These are phyloP conservation scores for Shinisaurus crocodilurus DNA, from an alignment of 2,113 vertebrate genomes.

Conservation along the genomic window DNA sequence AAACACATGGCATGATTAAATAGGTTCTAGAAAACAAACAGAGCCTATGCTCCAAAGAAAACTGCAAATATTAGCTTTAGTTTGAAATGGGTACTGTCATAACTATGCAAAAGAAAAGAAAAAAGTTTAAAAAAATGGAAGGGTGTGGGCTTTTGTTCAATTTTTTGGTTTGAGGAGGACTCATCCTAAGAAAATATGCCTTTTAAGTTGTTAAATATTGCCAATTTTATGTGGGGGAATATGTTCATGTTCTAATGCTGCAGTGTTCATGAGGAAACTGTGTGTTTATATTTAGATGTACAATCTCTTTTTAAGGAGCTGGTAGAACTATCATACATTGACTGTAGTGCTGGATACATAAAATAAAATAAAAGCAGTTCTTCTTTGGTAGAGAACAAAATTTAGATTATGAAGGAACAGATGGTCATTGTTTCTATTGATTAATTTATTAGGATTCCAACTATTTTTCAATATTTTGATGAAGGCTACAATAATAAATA, in stretches of 20 bases:
- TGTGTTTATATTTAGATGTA: constrained; percentile 18
- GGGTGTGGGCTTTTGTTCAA: constrained; percentile 20
- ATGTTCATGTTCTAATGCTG: neutral
- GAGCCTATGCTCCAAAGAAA: constrained; percentile 43
- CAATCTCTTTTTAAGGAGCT: neutral
- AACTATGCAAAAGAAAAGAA: neutral
- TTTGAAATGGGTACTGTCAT: constrained; percentile 11
- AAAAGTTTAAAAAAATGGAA: neutral
- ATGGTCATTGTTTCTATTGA: neutral
- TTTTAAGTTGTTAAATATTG: constrained; percentile 1
- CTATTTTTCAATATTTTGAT: neutral
- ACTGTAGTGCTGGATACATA: neutral
- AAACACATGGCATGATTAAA: constrained; percentile 24
- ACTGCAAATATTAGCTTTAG: constrained; percentile 30
- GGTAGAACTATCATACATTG: neutral
- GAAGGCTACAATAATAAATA: neutral
- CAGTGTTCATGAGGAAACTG: constrained; percentile 16
- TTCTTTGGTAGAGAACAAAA: neutral
- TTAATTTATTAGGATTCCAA: neutral
- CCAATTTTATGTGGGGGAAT: neutral
- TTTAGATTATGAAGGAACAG: neutral
- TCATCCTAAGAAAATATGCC: neutral
- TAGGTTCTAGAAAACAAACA: constrained; percentile 39
- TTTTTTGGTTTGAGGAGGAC: constrained; percentile 39
- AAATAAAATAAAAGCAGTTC: neutral